Evolutionary conservation across 2,888 invertebrate species (phyloP).

Genomic region (Barypeithes pellucidus): DNA sequence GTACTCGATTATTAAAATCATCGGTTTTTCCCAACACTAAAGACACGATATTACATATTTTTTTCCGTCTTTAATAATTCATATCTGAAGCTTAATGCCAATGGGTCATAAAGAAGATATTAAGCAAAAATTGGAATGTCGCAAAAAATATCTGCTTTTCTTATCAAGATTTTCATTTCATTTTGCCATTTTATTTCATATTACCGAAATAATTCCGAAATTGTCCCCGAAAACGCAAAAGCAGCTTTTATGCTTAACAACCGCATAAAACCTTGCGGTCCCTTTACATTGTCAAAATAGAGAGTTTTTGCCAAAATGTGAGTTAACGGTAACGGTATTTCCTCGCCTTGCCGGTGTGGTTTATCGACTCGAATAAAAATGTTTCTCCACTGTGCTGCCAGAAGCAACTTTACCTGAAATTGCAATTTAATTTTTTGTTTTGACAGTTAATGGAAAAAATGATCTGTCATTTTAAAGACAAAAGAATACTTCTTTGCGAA

Average conservation of each 20-base stretch:
- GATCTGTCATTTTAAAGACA: too few relatives aligned
- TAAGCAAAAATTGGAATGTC: not conserved
- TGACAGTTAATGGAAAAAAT: too few relatives aligned
- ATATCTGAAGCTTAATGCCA: not conserved
- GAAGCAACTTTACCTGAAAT: too few relatives aligned
- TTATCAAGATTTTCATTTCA: conserved; percentile 21
- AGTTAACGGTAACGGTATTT: not conserved
- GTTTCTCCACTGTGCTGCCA: too few relatives aligned
- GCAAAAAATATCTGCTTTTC: conserved; percentile 19
- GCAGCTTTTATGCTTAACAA: conserved; percentile 41
- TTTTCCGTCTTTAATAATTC: not conserved
- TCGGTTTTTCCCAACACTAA: too few relatives aligned
- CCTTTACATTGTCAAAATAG: conserved; percentile 22
- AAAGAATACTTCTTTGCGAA: not conserved
- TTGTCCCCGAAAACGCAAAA: conserved; percentile 38
- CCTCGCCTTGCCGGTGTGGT: not conserved
- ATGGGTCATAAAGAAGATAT: not conserved
- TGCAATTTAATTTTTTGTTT: too few relatives aligned
- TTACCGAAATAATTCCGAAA: conserved; percentile 37
- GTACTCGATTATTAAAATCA: too few relatives aligned
- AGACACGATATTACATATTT: too few relatives aligned
- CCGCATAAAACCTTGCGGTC: conserved; percentile 36
- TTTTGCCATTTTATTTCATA: conserved; percentile 31
- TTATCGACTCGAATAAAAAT: too few relatives aligned
- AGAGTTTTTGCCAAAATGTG: not conserved